Base-by-base conservation (phyloP, 2,888 invertebrate genomes). In the Pegoplata infirma region DNA sequence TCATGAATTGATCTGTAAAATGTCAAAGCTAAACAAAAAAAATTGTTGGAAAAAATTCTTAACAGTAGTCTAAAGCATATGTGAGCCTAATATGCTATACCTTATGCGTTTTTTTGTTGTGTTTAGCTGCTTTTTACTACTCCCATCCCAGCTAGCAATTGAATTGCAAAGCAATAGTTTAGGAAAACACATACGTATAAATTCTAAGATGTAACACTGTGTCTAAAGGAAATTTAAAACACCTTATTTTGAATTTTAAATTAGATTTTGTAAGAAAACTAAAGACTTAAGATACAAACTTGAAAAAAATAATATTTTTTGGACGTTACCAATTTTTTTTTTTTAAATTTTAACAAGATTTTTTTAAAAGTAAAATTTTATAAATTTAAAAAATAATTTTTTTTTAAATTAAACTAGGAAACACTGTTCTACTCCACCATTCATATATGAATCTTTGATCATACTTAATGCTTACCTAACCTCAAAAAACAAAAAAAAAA, bases 1-100 rank as follows among this genome's bases (percentile, higher is more conserved):
- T 86, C 86, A 86, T 86, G 86, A 86, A 86, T 86, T 86, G 86
- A 86, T 86, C 86, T 86, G 86, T 86, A 86, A 86, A 85, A 86
- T 86, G 86, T 86, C 86, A 86, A 86, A 86, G 86, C 85, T 84
- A 85, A 84, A 58, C 67, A 73, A 67, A 32, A 59, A 32, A 32
- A 21, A 25, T 6, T 25, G 25, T 5, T 5, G 10, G 8, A 21
- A 55, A 61, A 36, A 59, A 55, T 58, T 68, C 51, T 79, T 53
- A 61, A 73, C 58, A 64, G 74, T 56, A 78, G 72, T 66, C 61
- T 21, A 64, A 63, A 58, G 44, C 55, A 16, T 67, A 49, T 28
- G n/a, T n/a, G 53, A 61, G 28, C 21, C 46, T 51, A 36, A 58
- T 40, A 58, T 25, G 28, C 23, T 36, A 67, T 49, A 72, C 61